phyloP scores from a whole-genome alignment of 1,140 invertebrate species.

The Bombus confusus region DNA sequence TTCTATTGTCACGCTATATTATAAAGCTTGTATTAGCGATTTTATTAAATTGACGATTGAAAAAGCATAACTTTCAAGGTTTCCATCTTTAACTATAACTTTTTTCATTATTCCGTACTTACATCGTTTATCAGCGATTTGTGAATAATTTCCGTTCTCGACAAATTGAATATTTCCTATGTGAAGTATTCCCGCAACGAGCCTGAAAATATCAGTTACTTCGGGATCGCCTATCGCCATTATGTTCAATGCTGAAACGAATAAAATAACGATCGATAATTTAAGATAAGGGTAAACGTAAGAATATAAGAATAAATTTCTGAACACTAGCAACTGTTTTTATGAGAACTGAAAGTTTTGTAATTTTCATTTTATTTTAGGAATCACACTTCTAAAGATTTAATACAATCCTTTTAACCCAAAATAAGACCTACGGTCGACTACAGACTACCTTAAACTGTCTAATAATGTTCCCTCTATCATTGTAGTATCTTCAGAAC shows the following conservation, averaged over 20 bases:
- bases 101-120: constrained; percentile 71
- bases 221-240: constrained; percentile 85
- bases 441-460: too few relatives aligned
- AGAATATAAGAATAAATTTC: neutral
- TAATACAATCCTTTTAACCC: neutral
- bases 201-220: constrained; percentile 84
- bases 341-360: neutral
- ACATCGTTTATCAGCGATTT: constrained; percentile 85
- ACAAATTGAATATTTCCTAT: constrained; percentile 88
- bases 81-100: neutral
- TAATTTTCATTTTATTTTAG: neutral
- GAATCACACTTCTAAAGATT: neutral
- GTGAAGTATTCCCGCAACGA: constrained; percentile 88
- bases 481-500: too few relatives aligned
- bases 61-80: neutral
- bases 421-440: neutral
- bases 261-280: neutral
- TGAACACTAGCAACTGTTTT: neutral
- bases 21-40: too few relatives aligned
- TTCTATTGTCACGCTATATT: too few relatives aligned
- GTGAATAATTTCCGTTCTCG: constrained; percentile 86
- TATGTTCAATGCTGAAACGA: constrained; percentile 85
- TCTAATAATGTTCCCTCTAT: too few relatives aligned
- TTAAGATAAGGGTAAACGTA: neutral
- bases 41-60: too few relatives aligned